Percentiles rank a stretch among this genome's conserved stretches.
Conservation (phyloP, 1,140 invertebrate genomes). For the Papilio polyxenes region DNA sequence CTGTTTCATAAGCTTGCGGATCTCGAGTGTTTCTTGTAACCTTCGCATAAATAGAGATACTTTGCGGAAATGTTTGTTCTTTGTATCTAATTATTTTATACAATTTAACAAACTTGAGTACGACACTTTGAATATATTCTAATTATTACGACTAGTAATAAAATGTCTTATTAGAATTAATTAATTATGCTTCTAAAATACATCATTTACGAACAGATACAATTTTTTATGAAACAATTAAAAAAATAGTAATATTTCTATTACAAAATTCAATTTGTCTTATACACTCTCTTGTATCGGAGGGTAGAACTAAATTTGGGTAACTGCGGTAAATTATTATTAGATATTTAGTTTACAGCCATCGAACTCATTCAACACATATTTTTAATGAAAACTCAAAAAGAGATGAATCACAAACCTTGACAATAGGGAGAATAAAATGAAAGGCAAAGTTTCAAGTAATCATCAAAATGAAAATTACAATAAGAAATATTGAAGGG, state of each 20-base stretch:
- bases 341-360: not conserved
- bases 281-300: too few species aligned
- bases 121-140: not conserved
- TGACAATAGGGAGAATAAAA: not conserved
- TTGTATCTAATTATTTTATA: not conserved
- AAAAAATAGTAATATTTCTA: too few species aligned
- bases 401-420: not conserved
- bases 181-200: too few species aligned
- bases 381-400: not conserved
- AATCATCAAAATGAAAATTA: constrained; percentile 29
- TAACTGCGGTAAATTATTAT: too few species aligned
- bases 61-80: constrained; percentile 19
- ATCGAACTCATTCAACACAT: not conserved
- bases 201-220: too few species aligned
- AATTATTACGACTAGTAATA: too few species aligned
- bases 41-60: constrained; percentile 23
- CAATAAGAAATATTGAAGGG: constrained; percentile 22
- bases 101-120: not conserved
- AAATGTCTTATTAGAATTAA: not conserved
- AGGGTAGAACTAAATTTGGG: too few species aligned
- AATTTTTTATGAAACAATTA: too few species aligned
- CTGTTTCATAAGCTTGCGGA: constrained; percentile 25
- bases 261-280: too few species aligned
- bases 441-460: constrained; percentile 22
- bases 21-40: constrained; percentile 27